Evolutionary conservation across 2,888 invertebrate species (phyloP), one percentile per base, ranked within the genome.

Genomic region (Coleophora deauratella): DNA sequence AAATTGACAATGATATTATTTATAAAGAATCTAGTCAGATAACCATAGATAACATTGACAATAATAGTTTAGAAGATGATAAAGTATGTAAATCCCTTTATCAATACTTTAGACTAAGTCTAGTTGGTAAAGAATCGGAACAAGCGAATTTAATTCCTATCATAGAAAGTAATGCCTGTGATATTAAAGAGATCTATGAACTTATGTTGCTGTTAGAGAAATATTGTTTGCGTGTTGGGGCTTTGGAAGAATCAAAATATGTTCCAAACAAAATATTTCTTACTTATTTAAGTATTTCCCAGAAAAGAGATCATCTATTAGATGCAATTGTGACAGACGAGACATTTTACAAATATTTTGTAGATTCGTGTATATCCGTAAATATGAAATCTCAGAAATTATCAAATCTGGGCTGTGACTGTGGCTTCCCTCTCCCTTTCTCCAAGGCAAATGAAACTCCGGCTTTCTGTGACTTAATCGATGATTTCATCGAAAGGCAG

Each of bases 391-490:
- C 67, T 27, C 74, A 74, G 56, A 80, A 60, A 53, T 55, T 68
- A 1, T 61, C 64, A n/a, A 77, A 74, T 54, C 57, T 73, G 3
- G 85, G 85, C 35, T 91, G 91, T 55, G 73, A 75, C 41, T 91
- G 91, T 57, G 87, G 88, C 8, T 89, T 86, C 57, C 89, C 90
- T 0, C 62, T 88, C 27, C 89, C 90, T 0, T 85, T 71, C 43
- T 73, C 76, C 0, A 63, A 81, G 55, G 73, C 68, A 34, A 72
- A 71, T 53, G 65, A 70, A 48, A 62, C 63, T 61, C 82, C 75
- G 52, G 79, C 81, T 31, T 90, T 86, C 67, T 77, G 87, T 1
- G 75, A 87, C 30, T 59, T 90, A 34, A 90, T 90, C 31, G 86
- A 86, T 52, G 69, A 77, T 49, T 81, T 91, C 49, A 76, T 90